Percentiles rank a stretch among this genome's conserved stretches.
Conservation (phyloP, 2,888 invertebrate species). For the Morinoia aosen region DNA sequence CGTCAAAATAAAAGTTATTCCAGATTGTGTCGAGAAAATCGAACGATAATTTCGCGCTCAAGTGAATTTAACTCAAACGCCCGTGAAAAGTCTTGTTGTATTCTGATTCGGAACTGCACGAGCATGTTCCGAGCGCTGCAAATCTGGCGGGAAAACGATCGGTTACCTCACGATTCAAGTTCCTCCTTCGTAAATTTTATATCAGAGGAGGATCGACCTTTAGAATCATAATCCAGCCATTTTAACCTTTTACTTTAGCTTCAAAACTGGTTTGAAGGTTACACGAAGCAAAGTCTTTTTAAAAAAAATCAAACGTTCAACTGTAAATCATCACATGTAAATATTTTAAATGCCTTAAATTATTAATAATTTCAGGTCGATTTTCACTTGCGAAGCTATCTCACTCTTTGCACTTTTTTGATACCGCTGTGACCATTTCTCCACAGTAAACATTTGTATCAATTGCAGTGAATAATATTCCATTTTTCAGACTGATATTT, state of each 20-base stretch:
- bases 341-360: too few relatives aligned
- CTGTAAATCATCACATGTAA: background rate
- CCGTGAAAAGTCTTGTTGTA: background rate
- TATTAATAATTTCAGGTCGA: background rate
- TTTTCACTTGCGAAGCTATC: background rate
- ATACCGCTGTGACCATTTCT: background rate
- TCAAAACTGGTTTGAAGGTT: background rate
- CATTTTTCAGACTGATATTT: too few relatives aligned
- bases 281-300: background rate
- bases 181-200: background rate
- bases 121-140: background rate
- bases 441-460: too few relatives aligned
- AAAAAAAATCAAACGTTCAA: background rate
- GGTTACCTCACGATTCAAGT: background rate
- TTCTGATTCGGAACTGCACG: background rate
- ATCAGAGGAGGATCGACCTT: background rate
- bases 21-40: slow-evolving; percentile 10
- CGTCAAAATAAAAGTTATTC: background rate
- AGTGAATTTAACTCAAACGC: background rate
- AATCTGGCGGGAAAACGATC: background rate
- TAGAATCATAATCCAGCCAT: background rate
- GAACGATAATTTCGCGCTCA: slow-evolving; percentile 7
- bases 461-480: background rate
- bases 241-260: background rate
- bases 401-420: background rate